These are phyloP conservation scores for Dermochelys coriacea DNA, from an alignment of 2,797 vertebrate species.

Conservation along the genomic window DNA sequence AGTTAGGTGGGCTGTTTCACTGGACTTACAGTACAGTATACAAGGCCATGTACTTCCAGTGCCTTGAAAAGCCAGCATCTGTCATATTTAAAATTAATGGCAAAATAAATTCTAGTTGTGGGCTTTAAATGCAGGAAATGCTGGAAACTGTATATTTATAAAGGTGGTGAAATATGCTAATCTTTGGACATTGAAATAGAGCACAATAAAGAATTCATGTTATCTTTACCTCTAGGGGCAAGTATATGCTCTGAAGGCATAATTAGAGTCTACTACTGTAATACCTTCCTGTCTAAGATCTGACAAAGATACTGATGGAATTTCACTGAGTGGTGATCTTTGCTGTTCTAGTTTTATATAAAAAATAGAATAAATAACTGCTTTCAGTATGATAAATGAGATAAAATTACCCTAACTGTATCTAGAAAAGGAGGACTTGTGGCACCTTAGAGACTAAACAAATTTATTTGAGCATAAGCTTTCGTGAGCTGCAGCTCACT, in stretches of 20 bases:
- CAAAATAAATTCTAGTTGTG: neutral
- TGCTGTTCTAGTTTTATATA: constrained; percentile 7
- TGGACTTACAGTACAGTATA: neutral
- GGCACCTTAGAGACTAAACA: too few species aligned
- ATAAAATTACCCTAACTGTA: constrained; percentile 6
- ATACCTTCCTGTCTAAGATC: neutral
- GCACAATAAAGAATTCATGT: constrained; percentile 63
- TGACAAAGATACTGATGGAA: constrained; percentile 1
- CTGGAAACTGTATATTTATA: constrained; percentile 47
- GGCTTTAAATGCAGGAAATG: constrained; percentile 16
- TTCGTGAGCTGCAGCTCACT: too few species aligned
- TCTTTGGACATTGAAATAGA: constrained; percentile 59
- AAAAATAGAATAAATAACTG: constrained; percentile 41
- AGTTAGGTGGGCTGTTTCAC: constrained; percentile 44
- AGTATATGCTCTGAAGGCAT: constrained; percentile 32
- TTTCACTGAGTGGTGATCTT: neutral
- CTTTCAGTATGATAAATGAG: constrained; percentile 41
- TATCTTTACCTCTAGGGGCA: constrained; percentile 47
- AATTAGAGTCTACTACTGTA: constrained; percentile 16
- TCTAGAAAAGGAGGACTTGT: too few species aligned
- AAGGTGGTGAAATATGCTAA: constrained; percentile 40
- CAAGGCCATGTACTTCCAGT: neutral
- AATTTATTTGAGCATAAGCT: too few species aligned
- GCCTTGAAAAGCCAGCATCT: neutral
- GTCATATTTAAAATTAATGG: constrained; percentile 1